Base-by-base conservation (phyloP, 2,113 vertebrate genomes). In the Gasterosteus nipponicus region DNA sequence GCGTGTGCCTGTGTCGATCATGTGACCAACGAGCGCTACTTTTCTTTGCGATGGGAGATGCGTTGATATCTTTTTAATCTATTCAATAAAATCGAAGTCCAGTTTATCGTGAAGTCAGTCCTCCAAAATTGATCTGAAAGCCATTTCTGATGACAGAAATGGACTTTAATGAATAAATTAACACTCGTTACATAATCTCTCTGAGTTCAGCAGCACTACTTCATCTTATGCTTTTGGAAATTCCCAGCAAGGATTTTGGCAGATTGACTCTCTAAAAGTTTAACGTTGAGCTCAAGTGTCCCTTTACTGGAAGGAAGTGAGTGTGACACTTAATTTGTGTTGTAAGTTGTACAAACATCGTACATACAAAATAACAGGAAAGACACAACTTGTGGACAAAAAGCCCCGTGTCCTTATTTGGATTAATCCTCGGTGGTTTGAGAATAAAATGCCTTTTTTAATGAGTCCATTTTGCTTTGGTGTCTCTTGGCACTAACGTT, bases 91-190 rank as follows among this genome's bases (percentile, higher is more conserved):
- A 56, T 22, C 4, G 0, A 14, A 56, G 22, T 56, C 53, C n/a
- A 53, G n/a, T 10, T 53, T 53, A 11, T 22, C 33, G 33, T 3
- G 33, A 35, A 35, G 33, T 35, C 33, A 35, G 33, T 35, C 35
- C 5, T 38, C 35, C 35, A 38, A 38, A 38, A 38, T 38, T 38
- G 33, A 33, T 33, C 33, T 33, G 33, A 33, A 33, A 5, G 3
- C 33, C 33, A 77, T 58, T 73, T 61, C 61, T 67, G 0, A 59
- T 72, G 46, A 75, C 75, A 59, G 29, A 80, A 71, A 33, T 39
- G 0, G 56, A 57, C 58, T 75, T 61, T 29, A 71, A 71, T 86
- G 69, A 87, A 78, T 83, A 69, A 83, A 74, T 79, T 44, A 72
- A 56, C 15, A 15, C 16, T 29, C 8, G 61, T 85, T 85, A 68